Conservation (phyloP, 2,113 vertebrate genomes). For the Coryphaenoides rupestris region DNA sequence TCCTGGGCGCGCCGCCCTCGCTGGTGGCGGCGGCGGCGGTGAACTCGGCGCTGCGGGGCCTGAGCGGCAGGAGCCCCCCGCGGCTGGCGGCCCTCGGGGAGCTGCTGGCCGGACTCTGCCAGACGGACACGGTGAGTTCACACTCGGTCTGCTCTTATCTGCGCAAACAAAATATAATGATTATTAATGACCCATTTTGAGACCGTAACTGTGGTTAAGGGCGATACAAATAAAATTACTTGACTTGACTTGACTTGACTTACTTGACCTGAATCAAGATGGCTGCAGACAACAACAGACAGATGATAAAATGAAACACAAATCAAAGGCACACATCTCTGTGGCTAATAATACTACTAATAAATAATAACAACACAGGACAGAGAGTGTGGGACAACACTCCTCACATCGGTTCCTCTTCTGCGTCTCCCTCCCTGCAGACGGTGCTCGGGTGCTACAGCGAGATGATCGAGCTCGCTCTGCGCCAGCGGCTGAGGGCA, state of each 20-base stretch:
- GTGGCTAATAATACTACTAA: no score
- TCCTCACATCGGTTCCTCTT: rapidly evolving
- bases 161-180: no score
- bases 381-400: no score
- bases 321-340: no score
- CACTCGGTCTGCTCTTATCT: no score
- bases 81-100: slow-evolving; percentile 44
- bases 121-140: slow-evolving; percentile 68
- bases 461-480: slow-evolving; percentile 70
- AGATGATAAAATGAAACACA: no score
- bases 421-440: slow-evolving; percentile 38
- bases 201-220: no score
- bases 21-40: slow-evolving; percentile 73
- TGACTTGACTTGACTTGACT: no score
- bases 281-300: no score
- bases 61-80: slow-evolving; percentile 41
- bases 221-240: no score
- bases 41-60: slow-evolving; percentile 69
- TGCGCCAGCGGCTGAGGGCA: slow-evolving; percentile 64
- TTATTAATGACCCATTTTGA: no score
- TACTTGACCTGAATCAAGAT: no score
- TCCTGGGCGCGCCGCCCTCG: slow-evolving; percentile 71
- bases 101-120: slow-evolving; percentile 63
- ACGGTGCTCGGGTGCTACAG: slow-evolving; percentile 72
- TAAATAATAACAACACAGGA: background rate